Evolutionary conservation across 1,140 invertebrate genomes (phyloP).

Genomic region (Yoshiicerus persimilis): DNA sequence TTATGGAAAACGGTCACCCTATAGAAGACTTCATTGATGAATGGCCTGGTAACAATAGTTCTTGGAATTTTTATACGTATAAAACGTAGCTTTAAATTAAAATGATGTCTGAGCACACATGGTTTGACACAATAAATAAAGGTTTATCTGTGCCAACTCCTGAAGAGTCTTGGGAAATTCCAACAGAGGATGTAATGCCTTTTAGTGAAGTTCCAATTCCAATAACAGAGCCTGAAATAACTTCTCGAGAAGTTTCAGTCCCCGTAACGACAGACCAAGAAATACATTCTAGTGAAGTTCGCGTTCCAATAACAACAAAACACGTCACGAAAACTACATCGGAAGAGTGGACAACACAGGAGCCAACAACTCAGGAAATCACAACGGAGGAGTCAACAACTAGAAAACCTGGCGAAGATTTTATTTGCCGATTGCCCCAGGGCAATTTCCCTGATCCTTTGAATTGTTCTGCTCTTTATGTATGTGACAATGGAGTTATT

Average conservation of each 20-base stretch:
- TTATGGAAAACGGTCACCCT: background rate
- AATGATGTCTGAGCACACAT: too few relatives aligned
- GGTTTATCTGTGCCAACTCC: too few relatives aligned
- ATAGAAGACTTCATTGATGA: background rate
- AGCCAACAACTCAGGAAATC: background rate
- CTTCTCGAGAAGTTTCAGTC: background rate
- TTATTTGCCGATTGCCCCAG: background rate
- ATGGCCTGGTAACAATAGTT: background rate
- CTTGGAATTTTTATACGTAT: too few relatives aligned
- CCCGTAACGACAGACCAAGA: background rate
- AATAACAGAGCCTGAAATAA: background rate
- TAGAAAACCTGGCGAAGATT: background rate
- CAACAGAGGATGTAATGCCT: background rate
- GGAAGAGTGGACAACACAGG: background rate
- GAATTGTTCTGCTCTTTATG: background rate
- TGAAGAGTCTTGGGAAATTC: too few relatives aligned
- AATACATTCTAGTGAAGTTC: background rate
- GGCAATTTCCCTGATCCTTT: conserved; percentile 30
- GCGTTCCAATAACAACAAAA: too few relatives aligned
- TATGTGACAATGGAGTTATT: background rate
- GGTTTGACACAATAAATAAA: too few relatives aligned
- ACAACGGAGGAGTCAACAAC: background rate
- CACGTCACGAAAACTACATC: too few relatives aligned
- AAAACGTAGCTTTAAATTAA: too few relatives aligned
- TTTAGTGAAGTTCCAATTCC: too few relatives aligned